A percentile compares a stretch with the other conserved stretches of the same genome.
phyloP scores from a whole-genome alignment of 1,140 invertebrate genomes.

The Physella acuta region DNA sequence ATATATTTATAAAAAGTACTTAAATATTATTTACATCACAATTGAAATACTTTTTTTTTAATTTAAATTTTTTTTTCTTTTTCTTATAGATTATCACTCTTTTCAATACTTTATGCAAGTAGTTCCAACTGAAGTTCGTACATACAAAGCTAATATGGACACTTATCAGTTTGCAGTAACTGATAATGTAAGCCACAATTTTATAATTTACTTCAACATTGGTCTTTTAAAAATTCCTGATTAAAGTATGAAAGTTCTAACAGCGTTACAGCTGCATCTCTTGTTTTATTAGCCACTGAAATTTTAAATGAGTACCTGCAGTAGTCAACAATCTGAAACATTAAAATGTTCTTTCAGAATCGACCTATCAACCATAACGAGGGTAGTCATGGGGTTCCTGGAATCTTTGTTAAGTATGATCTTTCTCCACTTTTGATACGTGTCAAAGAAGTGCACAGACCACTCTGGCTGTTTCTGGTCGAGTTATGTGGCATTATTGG shows the following conservation, averaged over 20 bases:
- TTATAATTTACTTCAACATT: neutral
- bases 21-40: neutral
- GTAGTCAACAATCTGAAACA: neutral
- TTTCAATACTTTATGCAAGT: slow-evolving; percentile 95
- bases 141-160: slow-evolving; percentile 63
- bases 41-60: neutral
- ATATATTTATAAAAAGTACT: neutral
- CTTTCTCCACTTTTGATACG: slow-evolving; percentile 80
- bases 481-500: slow-evolving; percentile 86
- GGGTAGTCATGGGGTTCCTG: slow-evolving; percentile 88
- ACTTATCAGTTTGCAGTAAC: slow-evolving; percentile 94
- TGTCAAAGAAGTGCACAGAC: slow-evolving; percentile 78
- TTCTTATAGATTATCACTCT: slow-evolving; percentile 72
- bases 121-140: slow-evolving; percentile 89
- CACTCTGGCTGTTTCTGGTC: slow-evolving; percentile 76
- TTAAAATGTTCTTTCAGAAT: slow-evolving; percentile 52
- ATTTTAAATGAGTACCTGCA: neutral
- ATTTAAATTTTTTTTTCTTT: neutral
- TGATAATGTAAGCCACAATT: slow-evolving; percentile 64
- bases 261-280: neutral
- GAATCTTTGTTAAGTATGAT: slow-evolving; percentile 94
- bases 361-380: slow-evolving; percentile 74
- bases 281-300: neutral
- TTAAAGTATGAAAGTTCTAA: neutral
- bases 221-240: neutral